These are phyloP conservation scores for Agrochola lychnidis DNA, from an alignment of 2,888 invertebrate genomes.

Conservation along the genomic window DNA sequence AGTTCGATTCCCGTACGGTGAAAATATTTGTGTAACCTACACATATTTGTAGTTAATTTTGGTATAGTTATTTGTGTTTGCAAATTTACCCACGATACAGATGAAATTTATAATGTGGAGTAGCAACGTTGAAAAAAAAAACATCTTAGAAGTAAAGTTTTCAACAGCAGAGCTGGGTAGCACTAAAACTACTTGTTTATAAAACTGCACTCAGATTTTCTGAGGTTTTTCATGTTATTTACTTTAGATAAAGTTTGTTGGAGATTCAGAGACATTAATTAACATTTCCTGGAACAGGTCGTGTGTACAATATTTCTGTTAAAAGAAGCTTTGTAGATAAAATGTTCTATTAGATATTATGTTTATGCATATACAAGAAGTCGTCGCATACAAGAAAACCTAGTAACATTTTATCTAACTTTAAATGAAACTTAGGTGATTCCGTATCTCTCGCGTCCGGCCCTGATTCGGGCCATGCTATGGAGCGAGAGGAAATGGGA, in stretches of 20 bases:
- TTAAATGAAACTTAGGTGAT: neutral
- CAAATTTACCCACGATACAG: neutral
- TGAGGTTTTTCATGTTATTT: neutral
- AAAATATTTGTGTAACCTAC: neutral
- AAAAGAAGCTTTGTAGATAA: neutral
- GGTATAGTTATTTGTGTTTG: neutral
- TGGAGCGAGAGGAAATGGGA: no score
- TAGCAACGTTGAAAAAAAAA: no score
- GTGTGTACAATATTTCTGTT: neutral
- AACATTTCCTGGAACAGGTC: neutral
- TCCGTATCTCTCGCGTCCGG: no score
- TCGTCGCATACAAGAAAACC: neutral
- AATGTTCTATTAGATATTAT: neutral
- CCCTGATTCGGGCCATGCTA: no score
- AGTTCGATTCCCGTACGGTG: neutral
- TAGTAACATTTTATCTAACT: neutral
- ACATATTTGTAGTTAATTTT: neutral
- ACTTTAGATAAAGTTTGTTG: neutral
- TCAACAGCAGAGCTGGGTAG: neutral
- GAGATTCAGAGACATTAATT: constrained; percentile 4
- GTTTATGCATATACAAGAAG: neutral
- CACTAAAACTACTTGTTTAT: constrained; percentile 1
- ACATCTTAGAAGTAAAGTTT: neutral
- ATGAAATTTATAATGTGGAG: no score
- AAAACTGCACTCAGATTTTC: neutral